Evolutionary conservation across 2,797 vertebrate genomes (phyloP).

Genomic region (Austrolebias charrua): DNA sequence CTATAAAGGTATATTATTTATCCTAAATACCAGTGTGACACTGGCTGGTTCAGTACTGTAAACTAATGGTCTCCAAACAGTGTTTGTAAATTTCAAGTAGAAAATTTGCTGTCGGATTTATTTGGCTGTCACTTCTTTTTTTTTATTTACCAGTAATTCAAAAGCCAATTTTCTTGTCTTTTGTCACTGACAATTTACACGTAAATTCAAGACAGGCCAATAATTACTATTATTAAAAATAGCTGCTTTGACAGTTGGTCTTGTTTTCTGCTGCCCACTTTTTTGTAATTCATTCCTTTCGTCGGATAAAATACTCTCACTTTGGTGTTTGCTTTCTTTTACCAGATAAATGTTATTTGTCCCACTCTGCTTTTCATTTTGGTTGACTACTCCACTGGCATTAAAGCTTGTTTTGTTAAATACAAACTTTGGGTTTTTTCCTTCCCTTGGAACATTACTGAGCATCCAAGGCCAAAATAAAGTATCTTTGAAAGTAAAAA

Average conservation of each 20-base stretch:
- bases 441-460: too few relatives aligned
- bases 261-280: background rate
- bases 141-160: conserved; percentile 9
- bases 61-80: background rate
- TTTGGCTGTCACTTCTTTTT: conserved; percentile 6
- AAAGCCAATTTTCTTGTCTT: conserved; percentile 5
- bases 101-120: conserved; percentile 2
- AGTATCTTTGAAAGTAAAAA: too few relatives aligned
- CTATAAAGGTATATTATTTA: too few relatives aligned
- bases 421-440: too few relatives aligned
- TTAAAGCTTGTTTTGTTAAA: too few relatives aligned
- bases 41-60: too few relatives aligned
- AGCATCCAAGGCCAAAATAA: too few relatives aligned
- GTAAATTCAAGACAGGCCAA: conserved; percentile 2
- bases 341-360: background rate
- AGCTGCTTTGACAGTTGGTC: background rate
- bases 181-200: background rate
- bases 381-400: too few relatives aligned
- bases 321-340: background rate
- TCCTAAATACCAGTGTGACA: conserved; percentile 2
- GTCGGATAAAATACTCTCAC: too few relatives aligned
- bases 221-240: background rate
- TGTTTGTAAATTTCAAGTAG: conserved; percentile 8
- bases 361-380: too few relatives aligned
- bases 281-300: background rate